These are phyloP conservation scores for Nothoprocta perdicaria DNA, from an alignment of 2,113 vertebrate genomes.

Conservation along the genomic window DNA sequence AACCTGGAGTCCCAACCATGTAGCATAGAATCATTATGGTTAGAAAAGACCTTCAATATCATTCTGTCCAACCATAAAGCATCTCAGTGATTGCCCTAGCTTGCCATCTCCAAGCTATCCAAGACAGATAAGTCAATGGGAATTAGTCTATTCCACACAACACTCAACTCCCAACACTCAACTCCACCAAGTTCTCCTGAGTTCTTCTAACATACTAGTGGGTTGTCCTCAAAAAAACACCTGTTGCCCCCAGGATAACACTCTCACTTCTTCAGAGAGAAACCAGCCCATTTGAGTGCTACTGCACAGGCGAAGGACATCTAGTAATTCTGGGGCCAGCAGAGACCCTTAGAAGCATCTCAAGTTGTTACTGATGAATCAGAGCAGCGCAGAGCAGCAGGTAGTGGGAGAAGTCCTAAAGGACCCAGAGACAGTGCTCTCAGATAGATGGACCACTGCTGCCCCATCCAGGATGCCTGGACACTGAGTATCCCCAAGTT, in stretches of 20 bases:
- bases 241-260: not conserved
- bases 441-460: not conserved
- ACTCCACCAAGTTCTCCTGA: not conserved
- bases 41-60: too few relatives aligned
- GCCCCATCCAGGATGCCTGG: not conserved
- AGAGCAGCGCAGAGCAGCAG: not conserved
- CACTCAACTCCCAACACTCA: not conserved
- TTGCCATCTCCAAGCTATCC: not conserved
- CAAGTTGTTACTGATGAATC: not conserved
- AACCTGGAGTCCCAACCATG: not conserved
- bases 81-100: fast-evolving
- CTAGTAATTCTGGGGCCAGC: fast-evolving
- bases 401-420: not conserved
- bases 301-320: not conserved
- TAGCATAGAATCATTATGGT: too few relatives aligned
- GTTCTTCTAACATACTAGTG: not conserved
- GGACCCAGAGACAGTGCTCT: not conserved
- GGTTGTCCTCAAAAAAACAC: not conserved
- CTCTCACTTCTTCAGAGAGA: not conserved
- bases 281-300: fast-evolving
- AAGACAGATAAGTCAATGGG: fast-evolving
- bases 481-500: not conserved
- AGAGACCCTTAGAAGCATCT: not conserved
- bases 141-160: not conserved
- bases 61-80: fast-evolving